Conservation (phyloP, 2,797 vertebrate species). For the Melanotaenia boesemani region DNA sequence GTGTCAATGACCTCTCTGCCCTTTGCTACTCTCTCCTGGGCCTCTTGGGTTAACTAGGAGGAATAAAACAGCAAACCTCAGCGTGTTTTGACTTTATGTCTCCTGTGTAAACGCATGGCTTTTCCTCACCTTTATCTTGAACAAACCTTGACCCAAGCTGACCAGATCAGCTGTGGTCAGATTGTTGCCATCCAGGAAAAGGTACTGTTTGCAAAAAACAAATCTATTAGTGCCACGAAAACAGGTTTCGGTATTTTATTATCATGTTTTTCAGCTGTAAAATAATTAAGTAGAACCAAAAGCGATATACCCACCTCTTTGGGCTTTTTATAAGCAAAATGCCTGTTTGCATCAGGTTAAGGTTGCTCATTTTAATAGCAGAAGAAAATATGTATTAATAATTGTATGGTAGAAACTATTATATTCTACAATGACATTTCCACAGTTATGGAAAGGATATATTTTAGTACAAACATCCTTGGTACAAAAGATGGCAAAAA, state of each 20-base stretch:
- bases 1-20: constrained; percentile 46
- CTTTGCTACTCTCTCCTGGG: constrained; percentile 23
- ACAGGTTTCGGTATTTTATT: neutral
- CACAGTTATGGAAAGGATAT: too few species aligned
- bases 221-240: neutral
- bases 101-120: neutral
- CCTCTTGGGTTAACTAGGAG: constrained; percentile 48
- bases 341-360: neutral
- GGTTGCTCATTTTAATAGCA: neutral
- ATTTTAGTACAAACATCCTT: too few species aligned
- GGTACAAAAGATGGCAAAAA: too few species aligned
- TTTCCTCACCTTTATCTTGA: constrained; percentile 56
- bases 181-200: constrained; percentile 2
- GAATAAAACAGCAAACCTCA: neutral
- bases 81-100: neutral
- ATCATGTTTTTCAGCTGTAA: neutral
- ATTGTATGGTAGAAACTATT: neutral
- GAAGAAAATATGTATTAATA: neutral
- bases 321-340: neutral
- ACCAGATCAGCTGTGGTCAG: constrained; percentile 9
- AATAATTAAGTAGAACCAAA: neutral
- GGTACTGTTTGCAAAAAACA: neutral
- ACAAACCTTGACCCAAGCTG: constrained; percentile 2
- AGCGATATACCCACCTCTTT: neutral
- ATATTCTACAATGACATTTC: neutral